Evolutionary conservation across 2,797 vertebrate genomes (phyloP), one percentile per base, ranked within the genome.

Genomic region (Streptopelia turtur): DNA sequence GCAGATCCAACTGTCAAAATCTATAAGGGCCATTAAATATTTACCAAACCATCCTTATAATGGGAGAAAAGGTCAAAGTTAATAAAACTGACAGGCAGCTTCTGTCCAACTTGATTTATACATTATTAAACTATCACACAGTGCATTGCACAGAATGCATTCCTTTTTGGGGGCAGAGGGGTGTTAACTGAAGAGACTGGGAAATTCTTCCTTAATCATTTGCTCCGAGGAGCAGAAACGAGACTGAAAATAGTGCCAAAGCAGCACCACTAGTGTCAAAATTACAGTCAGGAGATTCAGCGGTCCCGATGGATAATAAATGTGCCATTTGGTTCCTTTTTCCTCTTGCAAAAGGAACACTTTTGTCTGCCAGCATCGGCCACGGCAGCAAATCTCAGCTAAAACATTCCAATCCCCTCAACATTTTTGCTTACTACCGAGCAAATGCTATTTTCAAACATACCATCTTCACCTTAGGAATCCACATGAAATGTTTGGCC

Each of bases 51-150:
- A 96, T 95, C 97, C 96, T 97, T 98, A 97, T 95, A 97, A 98
- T 97, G 94, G 97, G 93, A 97, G 91, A 97, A 98, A 98, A 98
- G 98, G 98, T 98, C 98, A 98, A 98, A 98, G 97, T 98, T 98
- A 98, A 98, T 98, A 98, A 98, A 98, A 96, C 96, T 97, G 97
- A 98, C 95, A 97, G 97, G 94, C 97, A 97, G 96, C 86, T 97
- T 93, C 95, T 96, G 97, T 97, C 97, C 94, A 95, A 87, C 93
- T 92, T 95, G 95, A 97, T 97, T 97, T 97, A 98, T 98, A 80
- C 91, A 97, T 98, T 98, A 98, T 98, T 98, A 95, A 98, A 96
- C 87, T 82, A 91, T 84, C 95, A 95, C 90, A 96, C 15, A 85
- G 69, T 82, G 84, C 55, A 95, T 56, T 93, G 88, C 92, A 96